A percentile compares a stretch with the other conserved stretches of the same genome.
Evolutionary conservation across 2,888 invertebrate genomes (phyloP).

Genomic region (Nymphalis polychloros): DNA sequence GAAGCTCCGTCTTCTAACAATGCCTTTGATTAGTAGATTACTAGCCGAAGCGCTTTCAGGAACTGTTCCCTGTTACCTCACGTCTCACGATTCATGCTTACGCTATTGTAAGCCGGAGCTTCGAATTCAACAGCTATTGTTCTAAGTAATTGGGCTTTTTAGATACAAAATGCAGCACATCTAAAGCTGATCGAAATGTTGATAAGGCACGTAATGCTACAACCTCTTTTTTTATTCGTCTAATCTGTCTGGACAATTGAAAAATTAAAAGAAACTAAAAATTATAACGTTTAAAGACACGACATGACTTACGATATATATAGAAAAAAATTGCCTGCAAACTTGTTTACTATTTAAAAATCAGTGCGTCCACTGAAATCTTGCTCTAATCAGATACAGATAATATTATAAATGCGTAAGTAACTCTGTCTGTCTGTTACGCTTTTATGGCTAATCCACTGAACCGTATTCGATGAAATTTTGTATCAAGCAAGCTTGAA

Average conservation of each 20-base stretch:
- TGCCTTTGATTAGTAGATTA: conserved; percentile 48
- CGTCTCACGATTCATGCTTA: conserved; percentile 26
- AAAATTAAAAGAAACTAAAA: background rate
- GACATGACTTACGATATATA: too few relatives aligned
- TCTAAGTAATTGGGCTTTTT: conserved; percentile 20
- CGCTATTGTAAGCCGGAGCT: conserved; percentile 20
- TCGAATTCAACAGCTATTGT: conserved; percentile 24
- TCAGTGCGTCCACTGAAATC: too few relatives aligned
- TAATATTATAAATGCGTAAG: too few relatives aligned
- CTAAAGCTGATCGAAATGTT: background rate
- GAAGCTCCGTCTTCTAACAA: conserved; percentile 55
- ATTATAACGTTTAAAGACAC: too few relatives aligned
- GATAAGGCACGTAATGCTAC: background rate
- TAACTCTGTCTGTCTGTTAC: too few relatives aligned
- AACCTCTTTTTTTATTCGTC: background rate
- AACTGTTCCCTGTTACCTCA: conserved; percentile 26
- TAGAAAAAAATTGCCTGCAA: too few relatives aligned
- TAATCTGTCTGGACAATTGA: background rate
- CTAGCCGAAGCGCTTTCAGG: conserved; percentile 29
- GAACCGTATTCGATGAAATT: too few relatives aligned
- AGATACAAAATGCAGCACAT: conserved; percentile 1
- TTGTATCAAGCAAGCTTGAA: too few relatives aligned
- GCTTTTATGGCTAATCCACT: too few relatives aligned
- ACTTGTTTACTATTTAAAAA: too few relatives aligned
- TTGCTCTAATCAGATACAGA: too few relatives aligned